Conservation (phyloP, 2,888 invertebrate species). For the Heliconius charithonia region DNA sequence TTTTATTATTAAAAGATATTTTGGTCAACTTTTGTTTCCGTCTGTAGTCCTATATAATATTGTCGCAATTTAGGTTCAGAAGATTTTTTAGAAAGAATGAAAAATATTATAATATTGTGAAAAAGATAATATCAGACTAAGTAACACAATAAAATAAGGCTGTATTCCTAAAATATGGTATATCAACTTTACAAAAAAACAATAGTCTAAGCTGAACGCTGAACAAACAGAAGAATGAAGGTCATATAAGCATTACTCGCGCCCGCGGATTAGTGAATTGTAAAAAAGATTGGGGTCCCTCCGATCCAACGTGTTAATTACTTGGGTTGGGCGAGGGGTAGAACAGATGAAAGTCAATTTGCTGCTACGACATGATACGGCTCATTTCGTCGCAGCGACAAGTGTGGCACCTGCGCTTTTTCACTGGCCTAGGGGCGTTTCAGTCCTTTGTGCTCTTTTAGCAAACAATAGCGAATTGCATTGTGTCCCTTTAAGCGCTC, state of each 20-base stretch:
- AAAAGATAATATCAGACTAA: too few species aligned
- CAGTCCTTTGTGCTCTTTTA: conserved; percentile 63
- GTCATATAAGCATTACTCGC: conserved; percentile 73
- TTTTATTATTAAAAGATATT: conserved; percentile 4
- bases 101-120: neutral
- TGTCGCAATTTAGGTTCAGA: neutral
- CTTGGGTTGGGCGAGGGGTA: conserved; percentile 79
- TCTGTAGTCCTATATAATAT: neutral
- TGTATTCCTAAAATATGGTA: neutral
- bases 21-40: neutral
- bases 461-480: conserved; percentile 53
- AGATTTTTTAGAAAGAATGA: neutral
- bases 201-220: conserved; percentile 52
- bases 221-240: conserved; percentile 64
- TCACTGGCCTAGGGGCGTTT: conserved; percentile 61
- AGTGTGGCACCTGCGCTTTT: conserved; percentile 82
- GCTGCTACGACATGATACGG: conserved; percentile 86
- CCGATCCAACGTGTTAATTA: conserved; percentile 83
- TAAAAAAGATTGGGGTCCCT: conserved; percentile 79
- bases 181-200: conserved; percentile 52
- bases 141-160: too few species aligned
- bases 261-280: conserved; percentile 82
- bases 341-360: conserved; percentile 86
- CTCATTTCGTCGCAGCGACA: conserved; percentile 84
- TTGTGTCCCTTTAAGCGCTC: conserved; percentile 48